These are phyloP conservation scores for Ruditapes philippinarum DNA, from an alignment of 1,140 invertebrate genomes.

Conservation along the genomic window DNA sequence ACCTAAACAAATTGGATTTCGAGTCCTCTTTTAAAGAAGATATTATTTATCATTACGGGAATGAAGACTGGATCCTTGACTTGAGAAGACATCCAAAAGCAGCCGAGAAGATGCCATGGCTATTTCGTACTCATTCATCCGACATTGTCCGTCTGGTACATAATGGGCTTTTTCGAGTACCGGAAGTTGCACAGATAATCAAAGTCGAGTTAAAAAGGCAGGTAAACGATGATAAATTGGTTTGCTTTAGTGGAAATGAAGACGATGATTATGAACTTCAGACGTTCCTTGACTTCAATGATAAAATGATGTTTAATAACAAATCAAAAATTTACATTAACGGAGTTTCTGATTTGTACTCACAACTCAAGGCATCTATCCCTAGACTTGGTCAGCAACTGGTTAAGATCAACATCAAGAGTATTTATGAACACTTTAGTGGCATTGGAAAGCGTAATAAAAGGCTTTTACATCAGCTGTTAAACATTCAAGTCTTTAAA, in stretches of 20 bases:
- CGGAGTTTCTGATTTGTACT: too few species aligned
- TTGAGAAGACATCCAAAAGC: background rate
- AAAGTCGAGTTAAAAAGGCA: background rate
- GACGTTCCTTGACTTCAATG: too few species aligned
- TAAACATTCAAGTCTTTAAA: constrained; percentile 8
- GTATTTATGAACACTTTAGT: too few species aligned
- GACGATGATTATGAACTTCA: background rate
- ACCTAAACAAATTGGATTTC: background rate
- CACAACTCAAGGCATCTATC: too few species aligned
- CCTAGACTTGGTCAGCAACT: too few species aligned
- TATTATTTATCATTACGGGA: background rate
- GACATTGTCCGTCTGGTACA: background rate
- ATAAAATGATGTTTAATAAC: too few species aligned
- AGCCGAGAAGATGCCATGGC: background rate
- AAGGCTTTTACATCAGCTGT: background rate
- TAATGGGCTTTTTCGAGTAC: background rate
- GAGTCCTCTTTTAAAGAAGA: background rate
- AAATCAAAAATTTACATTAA: too few species aligned
- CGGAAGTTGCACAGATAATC: background rate
- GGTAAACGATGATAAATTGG: background rate
- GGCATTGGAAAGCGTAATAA: too few species aligned
- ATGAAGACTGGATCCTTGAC: background rate
- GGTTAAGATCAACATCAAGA: too few species aligned
- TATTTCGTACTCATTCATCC: background rate
- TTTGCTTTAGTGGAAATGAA: background rate